Percentiles rank a stretch among this genome's conserved stretches.
Evolutionary conservation across 2,888 invertebrate species (phyloP).

Genomic region (Hirtodrosophila alboralis): DNA sequence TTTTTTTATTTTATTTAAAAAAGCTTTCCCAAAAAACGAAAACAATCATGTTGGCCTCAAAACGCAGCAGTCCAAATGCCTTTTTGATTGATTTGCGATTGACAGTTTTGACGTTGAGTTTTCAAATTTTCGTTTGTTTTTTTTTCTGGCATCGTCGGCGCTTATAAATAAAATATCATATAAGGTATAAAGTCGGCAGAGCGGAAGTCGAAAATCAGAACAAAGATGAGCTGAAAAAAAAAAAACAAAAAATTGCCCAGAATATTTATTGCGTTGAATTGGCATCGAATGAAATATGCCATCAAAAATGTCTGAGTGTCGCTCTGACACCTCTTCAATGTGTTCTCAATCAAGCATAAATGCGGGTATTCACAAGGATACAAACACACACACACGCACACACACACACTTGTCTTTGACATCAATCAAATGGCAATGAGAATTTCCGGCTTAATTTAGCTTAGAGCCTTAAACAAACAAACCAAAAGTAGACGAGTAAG

Average conservation of each 20-base stretch:
- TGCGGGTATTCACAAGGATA: slow-evolving; percentile 35
- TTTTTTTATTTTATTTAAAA: slow-evolving; percentile 14
- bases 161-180: slow-evolving; percentile 75
- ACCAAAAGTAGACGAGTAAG: slow-evolving; percentile 36
- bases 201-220: slow-evolving; percentile 31
- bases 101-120: slow-evolving; percentile 74
- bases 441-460: slow-evolving; percentile 37
- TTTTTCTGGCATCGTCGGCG: slow-evolving; percentile 36
- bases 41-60: slow-evolving; percentile 38
- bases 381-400: slow-evolving; percentile 14
- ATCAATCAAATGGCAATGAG: slow-evolving; percentile 70
- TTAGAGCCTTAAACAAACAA: slow-evolving; percentile 44
- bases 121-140: too few species aligned
- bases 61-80: slow-evolving; percentile 50
- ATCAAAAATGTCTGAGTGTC: slow-evolving; percentile 73
- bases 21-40: slow-evolving; percentile 14
- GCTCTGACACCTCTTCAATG: slow-evolving; percentile 66
- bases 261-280: slow-evolving; percentile 69
- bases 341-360: slow-evolving; percentile 70
- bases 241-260: slow-evolving; percentile 17
- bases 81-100: slow-evolving; percentile 76
- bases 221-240: slow-evolving; percentile 23
- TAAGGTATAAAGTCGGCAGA: slow-evolving; percentile 2
- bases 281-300: slow-evolving; percentile 73
- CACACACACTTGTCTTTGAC: slow-evolving; percentile 40